Percentiles rank a stretch among this genome's conserved stretches.
phyloP scores from a whole-genome alignment of 2,113 vertebrate genomes.

The Phaethon lepturus region DNA sequence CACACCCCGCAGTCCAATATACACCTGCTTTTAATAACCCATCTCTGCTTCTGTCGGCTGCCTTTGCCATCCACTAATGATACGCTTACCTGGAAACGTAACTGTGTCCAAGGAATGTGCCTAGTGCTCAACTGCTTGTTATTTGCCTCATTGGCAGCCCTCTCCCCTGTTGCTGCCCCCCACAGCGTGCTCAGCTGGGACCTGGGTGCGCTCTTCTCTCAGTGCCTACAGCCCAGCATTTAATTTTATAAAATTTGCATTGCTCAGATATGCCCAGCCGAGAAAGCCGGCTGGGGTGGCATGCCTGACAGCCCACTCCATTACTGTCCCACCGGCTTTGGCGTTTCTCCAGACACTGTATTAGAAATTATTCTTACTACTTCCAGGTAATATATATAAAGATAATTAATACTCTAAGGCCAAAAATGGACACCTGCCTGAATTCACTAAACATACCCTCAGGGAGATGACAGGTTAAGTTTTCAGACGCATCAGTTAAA shows the following conservation, averaged over 20 bases:
- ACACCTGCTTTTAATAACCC: not conserved
- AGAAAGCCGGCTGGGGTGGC: too few relatives aligned
- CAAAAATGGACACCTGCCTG: not conserved
- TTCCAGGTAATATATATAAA: not conserved
- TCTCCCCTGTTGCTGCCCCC: too few relatives aligned
- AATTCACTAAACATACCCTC: not conserved
- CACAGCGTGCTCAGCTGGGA: fast-evolving
- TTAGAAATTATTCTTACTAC: not conserved
- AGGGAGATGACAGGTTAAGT: too few relatives aligned
- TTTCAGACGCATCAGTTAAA: not conserved
- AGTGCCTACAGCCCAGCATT: fast-evolving
- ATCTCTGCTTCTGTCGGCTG: not conserved
- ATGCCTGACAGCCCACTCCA: fast-evolving
- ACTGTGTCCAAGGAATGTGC: fast-evolving
- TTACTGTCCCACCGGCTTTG: fast-evolving
- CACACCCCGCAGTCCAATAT: too few relatives aligned
- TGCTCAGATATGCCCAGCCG: not conserved
- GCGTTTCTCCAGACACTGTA: too few relatives aligned
- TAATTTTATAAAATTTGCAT: not conserved
- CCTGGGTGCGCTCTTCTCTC: too few relatives aligned
- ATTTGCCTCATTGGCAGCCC: not conserved
- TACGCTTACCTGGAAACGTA: fast-evolving
- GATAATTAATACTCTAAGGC: not conserved
- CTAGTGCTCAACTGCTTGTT: fast-evolving
- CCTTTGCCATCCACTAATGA: fast-evolving